Percentiles rank a stretch among this genome's conserved stretches.
Conservation (phyloP, 2,797 vertebrate genomes). For the Microhierax caerulescens region DNA sequence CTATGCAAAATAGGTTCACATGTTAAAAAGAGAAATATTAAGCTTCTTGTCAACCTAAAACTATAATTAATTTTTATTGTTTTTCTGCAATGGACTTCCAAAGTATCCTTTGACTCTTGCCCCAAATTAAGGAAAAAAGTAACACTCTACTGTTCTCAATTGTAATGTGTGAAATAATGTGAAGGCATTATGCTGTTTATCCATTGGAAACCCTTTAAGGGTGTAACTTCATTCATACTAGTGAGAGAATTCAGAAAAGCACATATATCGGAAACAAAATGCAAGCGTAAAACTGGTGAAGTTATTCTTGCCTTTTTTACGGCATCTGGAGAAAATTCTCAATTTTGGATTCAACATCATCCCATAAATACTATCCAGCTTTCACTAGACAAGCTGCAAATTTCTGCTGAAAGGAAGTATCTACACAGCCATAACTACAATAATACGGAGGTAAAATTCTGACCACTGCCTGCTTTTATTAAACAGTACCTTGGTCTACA, state of each 20-base stretch:
- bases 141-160: background rate
- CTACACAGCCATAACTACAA: background rate
- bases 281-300: background rate
- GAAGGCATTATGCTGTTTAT: background rate
- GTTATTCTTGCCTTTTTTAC: accelerated
- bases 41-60: background rate
- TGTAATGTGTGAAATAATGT: background rate
- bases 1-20: background rate
- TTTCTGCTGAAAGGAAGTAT: background rate
- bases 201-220: background rate
- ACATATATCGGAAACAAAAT: background rate
- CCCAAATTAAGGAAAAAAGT: background rate
- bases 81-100: background rate
- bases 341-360: background rate
- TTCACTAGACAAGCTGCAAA: background rate
- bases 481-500: background rate
- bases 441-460: background rate
- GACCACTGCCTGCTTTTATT: background rate
- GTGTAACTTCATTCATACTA: background rate
- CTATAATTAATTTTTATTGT: background rate
- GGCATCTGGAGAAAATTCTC: background rate
- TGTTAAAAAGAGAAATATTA: background rate
- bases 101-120: background rate
- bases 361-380: background rate
- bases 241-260: background rate